These are phyloP conservation scores for Callithrix jacchus DNA, from an alignment of 2,113 vertebrate species.

Conservation along the genomic window DNA sequence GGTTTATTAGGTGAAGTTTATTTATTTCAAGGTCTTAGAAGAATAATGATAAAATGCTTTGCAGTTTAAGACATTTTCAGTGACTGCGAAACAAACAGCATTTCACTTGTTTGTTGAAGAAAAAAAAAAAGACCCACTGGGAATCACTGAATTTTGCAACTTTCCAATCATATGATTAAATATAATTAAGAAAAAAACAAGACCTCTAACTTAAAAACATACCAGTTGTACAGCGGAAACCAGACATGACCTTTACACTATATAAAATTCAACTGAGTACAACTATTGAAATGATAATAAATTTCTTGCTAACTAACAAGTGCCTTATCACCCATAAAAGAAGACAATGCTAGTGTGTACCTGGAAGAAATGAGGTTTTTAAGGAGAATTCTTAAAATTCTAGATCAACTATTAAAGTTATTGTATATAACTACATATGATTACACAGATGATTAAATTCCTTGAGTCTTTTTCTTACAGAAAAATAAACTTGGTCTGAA, in stretches of 20 bases:
- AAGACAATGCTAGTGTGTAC: neutral
- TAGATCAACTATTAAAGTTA: constrained; percentile 33
- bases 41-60: constrained; percentile 52
- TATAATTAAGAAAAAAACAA: constrained; percentile 70
- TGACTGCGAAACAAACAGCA: constrained; percentile 46
- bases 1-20: constrained; percentile 62
- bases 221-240: constrained; percentile 54
- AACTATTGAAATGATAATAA: constrained; percentile 45
- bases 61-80: constrained; percentile 40
- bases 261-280: constrained; percentile 58
- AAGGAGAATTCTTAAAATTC: constrained; percentile 51
- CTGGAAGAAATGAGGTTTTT: constrained; percentile 27
- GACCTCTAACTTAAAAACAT: constrained; percentile 43
- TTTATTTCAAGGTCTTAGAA: constrained; percentile 62
- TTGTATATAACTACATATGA: constrained; percentile 48
- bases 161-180: constrained; percentile 72
- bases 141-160: constrained; percentile 70
- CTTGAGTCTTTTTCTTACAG: neutral
- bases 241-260: constrained; percentile 51
- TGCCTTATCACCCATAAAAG: neutral
- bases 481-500: constrained; percentile 18
- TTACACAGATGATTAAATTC: constrained; percentile 43
- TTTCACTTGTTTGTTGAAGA: constrained; percentile 53
- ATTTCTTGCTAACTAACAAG: constrained; percentile 52
- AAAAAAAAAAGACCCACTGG: constrained; percentile 46